Evolutionary conservation across 1,140 invertebrate genomes (phyloP), one percentile per base, ranked within the genome.

Genomic region (Hycleus cichorii): DNA sequence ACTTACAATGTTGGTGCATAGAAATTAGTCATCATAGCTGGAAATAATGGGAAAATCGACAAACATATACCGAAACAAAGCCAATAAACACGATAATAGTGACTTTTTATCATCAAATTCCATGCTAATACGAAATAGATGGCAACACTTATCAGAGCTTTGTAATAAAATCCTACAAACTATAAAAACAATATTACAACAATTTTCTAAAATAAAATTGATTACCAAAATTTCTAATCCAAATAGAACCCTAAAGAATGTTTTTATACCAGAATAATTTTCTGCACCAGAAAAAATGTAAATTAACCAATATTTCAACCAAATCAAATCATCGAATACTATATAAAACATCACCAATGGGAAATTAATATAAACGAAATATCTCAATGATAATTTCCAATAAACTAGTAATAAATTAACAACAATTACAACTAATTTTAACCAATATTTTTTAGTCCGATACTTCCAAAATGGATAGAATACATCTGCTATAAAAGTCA

Each of bases 1-100:
- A 55, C 60, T 63, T 56, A 63, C 60, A 68, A 67, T 57, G 59
- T 60, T 24, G 59, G 57, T 10, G 64, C 48, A 25, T 69, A 67
- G 49, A 69, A 71, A 3, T 57, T 54, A 6, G 67, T 69, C 54
- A 64, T 67, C 62, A 71, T 64, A 7, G 66, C 61, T 12, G 65
- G 69, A 42, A 68, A 57, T 39, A 57, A n/a, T 11, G 69, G 67
- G 40, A 71, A 67, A 11, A 65, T 54, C 27, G 63, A 60, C 11
- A 69, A 40, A 27, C 64, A 8, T 7, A 57, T 10, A 47, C 63
- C 62, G 40, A 58, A 58, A 5, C 4, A 7, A 7, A 32, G 4
- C 32, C 32, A 32, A 32, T 32, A 32, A 7, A 32, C 1, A 5
- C 4, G 7, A 32, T 32, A 7, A 7, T 32, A 32, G 0, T 7